Evolutionary conservation across 2,888 invertebrate species (phyloP), one percentile per base, ranked within the genome.

Genomic region (Silvanus unidentatus): DNA sequence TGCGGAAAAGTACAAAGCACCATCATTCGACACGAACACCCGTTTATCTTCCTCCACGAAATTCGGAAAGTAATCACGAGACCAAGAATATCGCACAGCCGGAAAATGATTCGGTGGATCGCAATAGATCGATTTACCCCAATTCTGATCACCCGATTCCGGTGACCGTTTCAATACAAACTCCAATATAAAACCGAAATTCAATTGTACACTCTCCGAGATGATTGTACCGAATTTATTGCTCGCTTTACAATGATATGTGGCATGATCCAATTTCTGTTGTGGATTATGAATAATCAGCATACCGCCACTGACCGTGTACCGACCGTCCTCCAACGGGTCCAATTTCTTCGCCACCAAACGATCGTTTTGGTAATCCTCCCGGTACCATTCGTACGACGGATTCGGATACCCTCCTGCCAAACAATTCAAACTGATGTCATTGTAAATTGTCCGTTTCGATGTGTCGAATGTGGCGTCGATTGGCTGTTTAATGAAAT

Each of bases 41-140:
- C 96, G 77, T 62, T 85, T 82, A 68, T 94, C 92, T 70, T 95
- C 92, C 67, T 95, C 91, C 1, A 97, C 93, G 57, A 95, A 88
- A 69, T 93, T 93, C 0, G 89, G 88, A 58, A 94, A 92, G 62
- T 80, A 86, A 62, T 88, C 87, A 50, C 95, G 81, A 8, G 89
- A 86, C 96, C 96, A 97, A 56, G 91, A 85, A 69, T 89, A 95
- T 54, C 86, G 87, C 0, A 95, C 89, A 43, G 81, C 78, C 5
- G 95, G 93, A 69, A 87, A 95, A 75, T 89, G 88, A 54, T 88
- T 88, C 0, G 96, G 96, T 10, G 95, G 90, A 74, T 94, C 93
- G 73, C 94, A 95, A 55, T 84, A 88, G 54, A 94, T 81, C 0
- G 89, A 86, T 75, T 93, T 94, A 28, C 94, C 94, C 93, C 93